Base-by-base conservation (phyloP, 2,888 invertebrate species). In the Diarsia brunnea region DNA sequence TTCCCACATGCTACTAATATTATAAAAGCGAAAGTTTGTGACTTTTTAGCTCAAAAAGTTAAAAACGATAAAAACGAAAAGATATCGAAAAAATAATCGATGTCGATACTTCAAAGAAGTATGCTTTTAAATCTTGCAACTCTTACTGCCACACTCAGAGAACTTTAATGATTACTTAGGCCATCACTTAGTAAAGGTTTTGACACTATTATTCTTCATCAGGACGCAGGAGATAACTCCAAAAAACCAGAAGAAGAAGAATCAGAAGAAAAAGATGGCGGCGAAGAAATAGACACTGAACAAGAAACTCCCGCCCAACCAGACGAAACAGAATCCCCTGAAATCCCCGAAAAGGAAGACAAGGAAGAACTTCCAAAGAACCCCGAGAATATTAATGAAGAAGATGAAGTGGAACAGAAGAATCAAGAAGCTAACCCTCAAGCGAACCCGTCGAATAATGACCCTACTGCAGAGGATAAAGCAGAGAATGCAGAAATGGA, bases 401-500 rank as follows among this genome's bases (percentile, higher is more conserved):
- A 95, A 74, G 96, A 96, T 85, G 92, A 94, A 77, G 89, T 94
- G 0, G 96, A 96, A 70, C 93, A 96, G 47, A 94, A 96, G 77
- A 92, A 94, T 38, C 94, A 94, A 53, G 96, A 97, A 68, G 92
- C 96, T 1, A 96, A 97, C 82, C 96, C 97, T 73, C 94, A 97
- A 85, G 96, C 97, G 3, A 96, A 96, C 85, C 96, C 96, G 2
- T 95, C 96, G 0, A 95, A 92, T 71, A 93, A 96, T 80, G 96
- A 97, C 63, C 95, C 96, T 0, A 93, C 96, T 1, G 94, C 95
- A 0, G 95, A 97, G 53, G 95, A 97, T 27, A 95, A 93, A 65
- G 95, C 95, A 0, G 97, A 97, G 75, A 97, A 97, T 63, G 96
- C 97, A 0, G 92, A 96, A 81, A 95, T 94, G 94, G 93, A 96